Evolutionary conservation across 2,888 invertebrate genomes (phyloP), one percentile per base, ranked within the genome.

Genomic region (Monopis laevigella): DNA sequence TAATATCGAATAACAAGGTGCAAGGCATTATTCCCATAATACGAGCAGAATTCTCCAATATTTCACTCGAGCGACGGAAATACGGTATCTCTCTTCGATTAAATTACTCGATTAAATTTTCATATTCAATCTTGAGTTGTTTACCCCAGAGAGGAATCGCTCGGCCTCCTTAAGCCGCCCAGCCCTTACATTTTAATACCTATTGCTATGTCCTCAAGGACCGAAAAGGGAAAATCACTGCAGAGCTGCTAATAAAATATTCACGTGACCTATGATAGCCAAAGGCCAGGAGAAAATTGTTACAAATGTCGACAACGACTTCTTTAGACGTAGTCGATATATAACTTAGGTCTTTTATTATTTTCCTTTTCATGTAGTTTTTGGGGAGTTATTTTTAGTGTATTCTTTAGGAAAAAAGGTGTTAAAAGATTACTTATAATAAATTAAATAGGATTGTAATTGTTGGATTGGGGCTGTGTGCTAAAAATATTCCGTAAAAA

Each of bases 61-160:
- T 60, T 56, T 29, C 28, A 29, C 61, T 48, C 43, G 59, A n/a
- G 50, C 56, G 57, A 55, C 54, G 51, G 53, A 53, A 53, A 36
- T 38, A 36, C 42, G 42, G 62, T 66, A 69, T 65, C 62, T 64
- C 61, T 72, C 80, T 83, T 83, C 83, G 83, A 84, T 84, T 83
- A 85, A 85, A 85, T 85, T 84, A 84, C 83, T 82, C 82, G 82
- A 87, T 88, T 87, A 87, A 87, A 87, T 84, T 88, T 88, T 88
- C 87, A 88, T 87, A 87, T 87, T 88, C 87, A 88, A 88, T 88
- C 86, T 86, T 85, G 85, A 83, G 80, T 82, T 84, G 84, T 84
- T 84, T 84, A 82, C 84, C 74, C 77, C 68, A 70, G 82, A 83
- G 83, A 82, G 62, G 59, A 61, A 56, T 59, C 63, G 59, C 28